These are phyloP conservation scores for Salarias fasciatus DNA, from an alignment of 2,797 vertebrate genomes.

Conservation along the genomic window DNA sequence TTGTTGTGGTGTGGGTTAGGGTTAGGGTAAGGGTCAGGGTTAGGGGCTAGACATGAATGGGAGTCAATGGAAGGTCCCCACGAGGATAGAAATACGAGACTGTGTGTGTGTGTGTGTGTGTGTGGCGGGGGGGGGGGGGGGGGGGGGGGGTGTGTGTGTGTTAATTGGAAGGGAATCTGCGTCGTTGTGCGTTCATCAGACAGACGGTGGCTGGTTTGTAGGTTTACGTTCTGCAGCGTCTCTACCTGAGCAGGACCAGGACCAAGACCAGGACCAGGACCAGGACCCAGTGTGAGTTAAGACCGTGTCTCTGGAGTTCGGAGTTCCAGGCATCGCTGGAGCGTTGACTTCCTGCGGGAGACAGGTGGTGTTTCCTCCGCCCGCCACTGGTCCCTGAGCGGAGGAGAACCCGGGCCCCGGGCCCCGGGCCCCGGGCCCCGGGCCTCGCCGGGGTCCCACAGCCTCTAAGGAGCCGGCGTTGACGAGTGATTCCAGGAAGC, in stretches of 20 bases:
- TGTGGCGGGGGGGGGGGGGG: slow-evolving; percentile 80
- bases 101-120: too few relatives aligned
- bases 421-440: too few relatives aligned
- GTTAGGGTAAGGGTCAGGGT: too few relatives aligned
- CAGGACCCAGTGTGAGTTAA: too few relatives aligned
- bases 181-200: slow-evolving; percentile 33
- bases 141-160: slow-evolving; percentile 19
- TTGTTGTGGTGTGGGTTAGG: too few relatives aligned
- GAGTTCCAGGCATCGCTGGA: slow-evolving; percentile 36
- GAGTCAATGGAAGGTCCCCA: too few relatives aligned
- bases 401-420: too few relatives aligned
- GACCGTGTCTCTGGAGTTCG: slow-evolving; percentile 35
- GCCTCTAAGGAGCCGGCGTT: too few relatives aligned
- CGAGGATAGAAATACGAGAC: too few relatives aligned
- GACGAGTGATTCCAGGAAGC: too few relatives aligned
- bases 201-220: not conserved
- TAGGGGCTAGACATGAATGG: slow-evolving; percentile 74
- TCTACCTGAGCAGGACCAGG: slow-evolving; percentile 19
- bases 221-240: not conserved
- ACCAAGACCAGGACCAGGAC: too few relatives aligned
- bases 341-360: slow-evolving; percentile 46
- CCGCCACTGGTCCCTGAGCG: slow-evolving; percentile 38
- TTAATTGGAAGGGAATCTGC: slow-evolving; percentile 60
- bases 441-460: too few relatives aligned
- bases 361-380: slow-evolving; percentile 62